Evolutionary conservation across 2,797 vertebrate genomes (phyloP).

Genomic region (Erethizon dorsatum): DNA sequence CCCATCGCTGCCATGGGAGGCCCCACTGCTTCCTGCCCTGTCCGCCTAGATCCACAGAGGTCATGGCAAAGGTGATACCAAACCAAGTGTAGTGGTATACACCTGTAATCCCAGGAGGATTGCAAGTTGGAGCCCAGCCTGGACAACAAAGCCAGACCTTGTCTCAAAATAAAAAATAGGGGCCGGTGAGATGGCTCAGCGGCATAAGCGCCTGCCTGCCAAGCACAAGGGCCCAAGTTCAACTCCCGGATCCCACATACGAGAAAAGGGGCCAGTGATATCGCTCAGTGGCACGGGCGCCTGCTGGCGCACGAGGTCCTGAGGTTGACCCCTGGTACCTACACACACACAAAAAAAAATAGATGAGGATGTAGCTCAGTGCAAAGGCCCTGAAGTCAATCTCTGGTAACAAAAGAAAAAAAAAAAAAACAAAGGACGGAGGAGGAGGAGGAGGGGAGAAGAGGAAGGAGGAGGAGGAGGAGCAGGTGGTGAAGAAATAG

Average conservation of each 20-base stretch:
- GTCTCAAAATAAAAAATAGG: background rate
- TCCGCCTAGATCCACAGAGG: background rate
- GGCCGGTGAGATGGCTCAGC: no score
- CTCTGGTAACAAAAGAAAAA: background rate
- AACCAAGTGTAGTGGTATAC: background rate
- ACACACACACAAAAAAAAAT: background rate
- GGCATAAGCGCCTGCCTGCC: no score
- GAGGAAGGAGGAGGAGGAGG: background rate
- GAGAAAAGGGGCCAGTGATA: no score
- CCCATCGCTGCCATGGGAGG: background rate
- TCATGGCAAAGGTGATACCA: background rate
- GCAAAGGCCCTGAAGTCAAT: background rate
- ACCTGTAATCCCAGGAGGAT: background rate
- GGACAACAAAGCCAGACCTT: background rate
- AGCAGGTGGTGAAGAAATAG: background rate
- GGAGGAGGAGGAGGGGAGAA: no score
- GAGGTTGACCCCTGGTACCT: no score
- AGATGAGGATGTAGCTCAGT: background rate
- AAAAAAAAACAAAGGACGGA: no score
- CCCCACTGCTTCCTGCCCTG: background rate
- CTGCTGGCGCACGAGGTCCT: no score
- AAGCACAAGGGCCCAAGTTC: no score
- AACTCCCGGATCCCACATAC: no score
- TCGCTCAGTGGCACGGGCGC: no score
- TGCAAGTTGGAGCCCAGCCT: background rate